Evolutionary conservation across 2,113 vertebrate genomes (phyloP).

Genomic region (Scatophagus argus): DNA sequence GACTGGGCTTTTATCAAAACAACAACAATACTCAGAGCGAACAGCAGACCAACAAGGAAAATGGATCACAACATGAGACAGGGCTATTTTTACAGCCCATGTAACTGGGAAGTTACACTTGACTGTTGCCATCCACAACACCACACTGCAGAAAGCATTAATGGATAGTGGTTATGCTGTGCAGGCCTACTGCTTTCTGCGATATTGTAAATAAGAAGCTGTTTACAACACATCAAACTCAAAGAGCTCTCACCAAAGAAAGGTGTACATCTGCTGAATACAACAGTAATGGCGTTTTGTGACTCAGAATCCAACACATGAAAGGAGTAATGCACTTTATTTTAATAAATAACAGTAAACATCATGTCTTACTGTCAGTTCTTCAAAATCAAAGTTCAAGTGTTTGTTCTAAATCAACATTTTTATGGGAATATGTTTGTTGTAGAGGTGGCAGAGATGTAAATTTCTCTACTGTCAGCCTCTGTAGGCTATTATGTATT

Average conservation of each 20-base stretch:
- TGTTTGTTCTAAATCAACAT: not conserved
- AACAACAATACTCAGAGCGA: constrained; percentile 54
- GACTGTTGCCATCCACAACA: constrained; percentile 7
- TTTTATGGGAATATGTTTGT: not conserved
- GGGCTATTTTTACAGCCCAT: constrained; percentile 36
- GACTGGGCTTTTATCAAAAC: constrained; percentile 59
- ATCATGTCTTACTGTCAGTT: not conserved
- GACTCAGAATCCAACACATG: not conserved
- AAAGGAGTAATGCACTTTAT: constrained; percentile 6
- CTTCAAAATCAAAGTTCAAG: not conserved
- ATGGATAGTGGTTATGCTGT: not conserved
- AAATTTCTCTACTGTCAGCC: constrained; percentile 2
- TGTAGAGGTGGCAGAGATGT: not conserved
- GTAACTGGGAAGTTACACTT: constrained; percentile 1
- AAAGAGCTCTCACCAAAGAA: constrained; percentile 3
- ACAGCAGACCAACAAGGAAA: constrained; percentile 43
- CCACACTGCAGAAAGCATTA: constrained; percentile 11
- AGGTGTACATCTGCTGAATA: constrained; percentile 1
- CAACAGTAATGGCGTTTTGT: not conserved
- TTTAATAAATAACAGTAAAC: not conserved
- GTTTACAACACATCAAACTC: not conserved
- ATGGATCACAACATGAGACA: constrained; percentile 52
- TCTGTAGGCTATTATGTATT: not conserved
- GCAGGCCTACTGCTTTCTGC: not conserved
- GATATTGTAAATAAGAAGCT: not conserved